phyloP scores from a whole-genome alignment of 2,888 invertebrate species.

The Dicyrtoma fusca region DNA sequence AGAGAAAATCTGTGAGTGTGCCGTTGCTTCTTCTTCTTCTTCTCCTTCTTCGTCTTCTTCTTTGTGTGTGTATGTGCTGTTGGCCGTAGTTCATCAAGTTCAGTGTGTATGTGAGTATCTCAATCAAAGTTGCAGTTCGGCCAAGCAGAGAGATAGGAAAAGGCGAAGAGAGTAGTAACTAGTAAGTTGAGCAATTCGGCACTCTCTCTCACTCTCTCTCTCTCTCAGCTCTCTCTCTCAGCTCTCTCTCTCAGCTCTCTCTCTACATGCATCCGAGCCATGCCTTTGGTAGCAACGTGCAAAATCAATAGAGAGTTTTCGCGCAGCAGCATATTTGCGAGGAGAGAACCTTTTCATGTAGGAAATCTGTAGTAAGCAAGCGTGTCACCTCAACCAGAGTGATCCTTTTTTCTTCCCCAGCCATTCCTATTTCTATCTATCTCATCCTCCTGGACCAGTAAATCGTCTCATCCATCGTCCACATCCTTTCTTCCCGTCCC shows the following conservation, averaged over 20 bases:
- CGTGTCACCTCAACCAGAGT: slow-evolving; percentile 42
- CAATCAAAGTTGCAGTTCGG: slow-evolving; percentile 36
- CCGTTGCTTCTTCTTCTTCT: slow-evolving; percentile 36
- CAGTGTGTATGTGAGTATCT: slow-evolving; percentile 22
- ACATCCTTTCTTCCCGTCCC: slow-evolving; percentile 31
- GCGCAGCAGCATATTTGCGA: slow-evolving; percentile 54
- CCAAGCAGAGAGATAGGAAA: slow-evolving; percentile 19
- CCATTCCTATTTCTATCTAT: slow-evolving; percentile 36
- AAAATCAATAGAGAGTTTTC: slow-evolving; percentile 54
- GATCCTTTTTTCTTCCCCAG: slow-evolving; percentile 35
- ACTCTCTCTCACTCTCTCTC: slow-evolving; percentile 5
- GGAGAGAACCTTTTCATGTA: slow-evolving; percentile 44
- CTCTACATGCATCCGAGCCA: not conserved
- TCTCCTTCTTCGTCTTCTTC: slow-evolving; percentile 14
- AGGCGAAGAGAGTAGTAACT: slow-evolving; percentile 11
- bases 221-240: too few species aligned
- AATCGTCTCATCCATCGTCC: slow-evolving; percentile 29
- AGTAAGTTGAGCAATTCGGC: slow-evolving; percentile 23
- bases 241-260: too few species aligned
- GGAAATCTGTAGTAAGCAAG: slow-evolving; percentile 55
- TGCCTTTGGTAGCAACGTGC: slow-evolving; percentile 34
- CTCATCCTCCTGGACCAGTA: slow-evolving; percentile 38
- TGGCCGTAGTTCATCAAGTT: slow-evolving; percentile 33
- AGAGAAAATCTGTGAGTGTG: slow-evolving; percentile 12
- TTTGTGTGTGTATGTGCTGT: not conserved